These are phyloP conservation scores for Synanthedon myopaeformis DNA, from an alignment of 2,888 invertebrate genomes.

Conservation along the genomic window DNA sequence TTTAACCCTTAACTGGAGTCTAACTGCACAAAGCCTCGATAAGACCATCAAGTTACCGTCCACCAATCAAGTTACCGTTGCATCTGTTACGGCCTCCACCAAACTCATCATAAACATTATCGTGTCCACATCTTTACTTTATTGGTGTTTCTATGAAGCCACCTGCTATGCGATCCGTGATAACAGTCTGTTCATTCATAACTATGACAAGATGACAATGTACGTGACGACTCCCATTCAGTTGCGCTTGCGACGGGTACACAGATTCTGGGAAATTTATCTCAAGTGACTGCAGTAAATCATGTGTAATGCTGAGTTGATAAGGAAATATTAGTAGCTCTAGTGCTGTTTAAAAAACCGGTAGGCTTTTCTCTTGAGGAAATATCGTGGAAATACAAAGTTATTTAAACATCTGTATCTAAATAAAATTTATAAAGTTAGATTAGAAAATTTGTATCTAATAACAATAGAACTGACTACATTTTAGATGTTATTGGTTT, in stretches of 20 bases:
- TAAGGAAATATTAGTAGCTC: background rate
- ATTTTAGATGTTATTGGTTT: too few species aligned
- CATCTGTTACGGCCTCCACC: slow-evolving; percentile 5
- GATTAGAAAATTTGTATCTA: too few species aligned
- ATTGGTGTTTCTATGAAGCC: slow-evolving; percentile 34
- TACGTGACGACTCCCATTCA: slow-evolving; percentile 35
- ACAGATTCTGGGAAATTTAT: background rate
- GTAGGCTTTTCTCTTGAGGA: too few species aligned
- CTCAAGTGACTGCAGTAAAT: background rate
- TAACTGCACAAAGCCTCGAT: too few species aligned
- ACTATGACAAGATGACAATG: slow-evolving; percentile 20
- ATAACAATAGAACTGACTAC: too few species aligned
- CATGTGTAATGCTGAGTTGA: background rate
- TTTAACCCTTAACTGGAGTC: too few species aligned
- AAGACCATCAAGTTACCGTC: background rate
- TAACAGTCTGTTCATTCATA: slow-evolving; percentile 49
- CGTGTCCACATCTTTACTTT: slow-evolving; percentile 4
- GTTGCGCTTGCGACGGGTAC: slow-evolving; percentile 4
- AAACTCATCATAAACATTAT: slow-evolving; percentile 4
- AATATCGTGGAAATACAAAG: too few species aligned
- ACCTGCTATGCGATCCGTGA: slow-evolving; percentile 47
- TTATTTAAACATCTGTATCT: too few species aligned
- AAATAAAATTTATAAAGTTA: too few species aligned
- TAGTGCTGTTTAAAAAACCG: background rate
- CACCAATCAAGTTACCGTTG: slow-evolving; percentile 5